Evolutionary conservation across 2,113 vertebrate genomes (phyloP).

Genomic region (Gorsachius goisagi): DNA sequence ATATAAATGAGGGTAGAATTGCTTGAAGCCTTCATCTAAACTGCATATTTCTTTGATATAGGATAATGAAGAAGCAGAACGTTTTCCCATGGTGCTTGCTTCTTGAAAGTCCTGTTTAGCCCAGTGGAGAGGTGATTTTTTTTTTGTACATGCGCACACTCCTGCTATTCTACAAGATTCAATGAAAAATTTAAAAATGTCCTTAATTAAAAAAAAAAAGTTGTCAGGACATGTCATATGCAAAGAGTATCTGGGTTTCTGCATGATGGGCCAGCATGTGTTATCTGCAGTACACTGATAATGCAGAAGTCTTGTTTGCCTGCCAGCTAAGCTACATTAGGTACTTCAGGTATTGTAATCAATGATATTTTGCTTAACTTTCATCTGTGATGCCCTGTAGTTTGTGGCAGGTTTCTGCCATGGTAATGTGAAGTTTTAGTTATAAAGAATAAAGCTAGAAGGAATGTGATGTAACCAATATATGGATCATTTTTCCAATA

Average conservation of each 20-base stretch:
- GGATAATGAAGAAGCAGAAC: not conserved
- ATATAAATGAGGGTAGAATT: not conserved
- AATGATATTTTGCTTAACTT: not conserved
- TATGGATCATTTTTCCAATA: not conserved
- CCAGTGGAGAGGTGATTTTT: not conserved
- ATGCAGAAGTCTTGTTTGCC: not conserved
- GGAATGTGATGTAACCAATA: not conserved
- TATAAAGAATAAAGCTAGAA: not conserved
- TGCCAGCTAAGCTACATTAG: not conserved
- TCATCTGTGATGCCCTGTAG: not conserved
- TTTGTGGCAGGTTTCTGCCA: not conserved
- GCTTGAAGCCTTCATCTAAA: not conserved
- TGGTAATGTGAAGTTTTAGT: not conserved
- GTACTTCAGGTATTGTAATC: not conserved
- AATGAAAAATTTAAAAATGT: not conserved
- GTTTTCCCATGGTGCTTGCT: not conserved
- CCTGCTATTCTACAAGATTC: not conserved
- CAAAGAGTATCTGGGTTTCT: not conserved
- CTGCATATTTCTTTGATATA: not conserved
- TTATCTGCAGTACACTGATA: not conserved
- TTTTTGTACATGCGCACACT: not conserved
- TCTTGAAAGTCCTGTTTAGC: not conserved
- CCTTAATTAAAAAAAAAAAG: not conserved
- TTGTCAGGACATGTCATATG: not conserved
- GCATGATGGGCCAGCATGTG: not conserved